phyloP scores from a whole-genome alignment of 2,888 invertebrate genomes.

The Melanchra persicariae region DNA sequence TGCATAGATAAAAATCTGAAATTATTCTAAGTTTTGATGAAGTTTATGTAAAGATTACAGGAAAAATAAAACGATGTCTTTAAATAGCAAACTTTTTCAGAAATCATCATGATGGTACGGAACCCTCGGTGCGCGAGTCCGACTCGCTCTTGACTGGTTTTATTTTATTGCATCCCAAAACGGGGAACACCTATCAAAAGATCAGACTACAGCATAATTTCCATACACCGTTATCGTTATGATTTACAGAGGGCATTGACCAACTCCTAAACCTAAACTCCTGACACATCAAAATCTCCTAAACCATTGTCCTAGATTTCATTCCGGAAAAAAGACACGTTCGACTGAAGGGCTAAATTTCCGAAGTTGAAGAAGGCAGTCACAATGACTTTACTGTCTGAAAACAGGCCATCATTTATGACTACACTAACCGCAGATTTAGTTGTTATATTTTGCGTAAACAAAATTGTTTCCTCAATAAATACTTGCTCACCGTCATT shows the following conservation, averaged over 20 bases:
- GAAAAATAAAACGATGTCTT: too few relatives aligned
- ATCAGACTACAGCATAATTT: slow-evolving; percentile 1
- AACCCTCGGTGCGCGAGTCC: too few relatives aligned
- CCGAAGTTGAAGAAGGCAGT: slow-evolving; percentile 16
- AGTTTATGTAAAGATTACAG: too few relatives aligned
- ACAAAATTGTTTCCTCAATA: slow-evolving; percentile 22
- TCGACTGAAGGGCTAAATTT: background rate
- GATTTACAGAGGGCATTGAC: slow-evolving; percentile 1
- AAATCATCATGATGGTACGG: too few relatives aligned
- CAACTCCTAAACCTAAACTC: background rate
- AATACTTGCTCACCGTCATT: background rate
- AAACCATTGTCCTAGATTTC: slow-evolving; percentile 3
- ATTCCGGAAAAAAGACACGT: slow-evolving; percentile 17
- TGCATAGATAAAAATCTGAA: too few relatives aligned
- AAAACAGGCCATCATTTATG: slow-evolving; percentile 47
- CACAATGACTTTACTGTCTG: slow-evolving; percentile 33
- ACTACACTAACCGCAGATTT: slow-evolving; percentile 42
- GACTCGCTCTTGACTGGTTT: too few relatives aligned
- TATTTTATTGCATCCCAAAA: background rate
- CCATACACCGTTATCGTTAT: background rate
- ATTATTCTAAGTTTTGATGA: too few relatives aligned
- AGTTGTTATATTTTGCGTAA: slow-evolving; percentile 39
- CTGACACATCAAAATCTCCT: slow-evolving; percentile 15
- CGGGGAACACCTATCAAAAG: background rate
- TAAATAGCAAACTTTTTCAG: too few relatives aligned